A percentile compares a stretch with the other conserved stretches of the same genome.
Conservation (phyloP, 2,888 invertebrate species). For the Strigamia maritima region DNA sequence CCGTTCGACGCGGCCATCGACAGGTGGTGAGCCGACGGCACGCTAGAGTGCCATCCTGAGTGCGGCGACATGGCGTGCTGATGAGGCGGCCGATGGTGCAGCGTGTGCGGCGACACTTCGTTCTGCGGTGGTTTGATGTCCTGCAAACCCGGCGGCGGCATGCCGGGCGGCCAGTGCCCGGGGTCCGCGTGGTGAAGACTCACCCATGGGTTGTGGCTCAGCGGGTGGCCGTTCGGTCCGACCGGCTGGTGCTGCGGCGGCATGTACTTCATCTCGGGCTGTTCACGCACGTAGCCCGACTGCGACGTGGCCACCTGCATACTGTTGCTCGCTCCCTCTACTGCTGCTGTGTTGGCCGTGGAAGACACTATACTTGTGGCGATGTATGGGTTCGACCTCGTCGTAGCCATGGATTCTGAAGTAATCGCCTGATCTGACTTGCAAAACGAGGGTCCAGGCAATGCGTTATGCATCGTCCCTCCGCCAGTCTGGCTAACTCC, state of each 20-base stretch:
- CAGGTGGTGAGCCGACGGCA: slow-evolving; percentile 77
- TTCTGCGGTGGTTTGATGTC: slow-evolving; percentile 52
- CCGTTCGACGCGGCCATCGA: slow-evolving; percentile 61
- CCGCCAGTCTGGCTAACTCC: slow-evolving; percentile 42
- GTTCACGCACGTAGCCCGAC: slow-evolving; percentile 54
- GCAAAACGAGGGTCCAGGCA: slow-evolving; percentile 47
- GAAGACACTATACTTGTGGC: slow-evolving; percentile 72
- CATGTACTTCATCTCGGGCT: slow-evolving; percentile 89
- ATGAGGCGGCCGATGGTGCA: slow-evolving; percentile 61
- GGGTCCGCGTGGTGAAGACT: slow-evolving; percentile 63
- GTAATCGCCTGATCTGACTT: slow-evolving; percentile 47
- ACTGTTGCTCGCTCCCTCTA: slow-evolving; percentile 50
- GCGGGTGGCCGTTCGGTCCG: slow-evolving; percentile 62
- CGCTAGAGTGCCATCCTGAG: slow-evolving; percentile 78
- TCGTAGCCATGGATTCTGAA: slow-evolving; percentile 74
- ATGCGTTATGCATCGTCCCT: slow-evolving; percentile 61
- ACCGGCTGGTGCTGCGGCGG: slow-evolving; percentile 73
- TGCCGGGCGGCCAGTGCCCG: slow-evolving; percentile 74
- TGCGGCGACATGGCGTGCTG: slow-evolving; percentile 61
- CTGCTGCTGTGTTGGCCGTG: slow-evolving; percentile 59
- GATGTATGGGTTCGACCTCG: slow-evolving; percentile 72
- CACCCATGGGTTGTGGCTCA: slow-evolving; percentile 73
- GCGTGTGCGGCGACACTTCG: slow-evolving; percentile 48
- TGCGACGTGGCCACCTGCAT: slow-evolving; percentile 51
- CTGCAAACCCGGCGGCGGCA: slow-evolving; percentile 56